Percentiles rank a stretch among this genome's conserved stretches.
Evolutionary conservation across 2,113 vertebrate species (phyloP).

Genomic region (pig (Sus scrofa)): T2T-Sscrofa CM000824.6:43797001-43797500

Average conservation of each 20-base stretch:
- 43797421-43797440: not conserved
- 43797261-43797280: slow-evolving; percentile 26
- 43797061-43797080: not conserved
- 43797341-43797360: slow-evolving; percentile 88
- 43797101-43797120: slow-evolving; percentile 41
- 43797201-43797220: slow-evolving; percentile 42
- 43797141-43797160: slow-evolving; percentile 27
- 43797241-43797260: slow-evolving; percentile 45
- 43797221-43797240: slow-evolving; percentile 51
- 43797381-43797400: slow-evolving; percentile 54
- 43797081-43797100: not conserved
- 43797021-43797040: slow-evolving; percentile 41
- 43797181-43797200: not conserved
- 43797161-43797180: slow-evolving; percentile 56
- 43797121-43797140: slow-evolving; percentile 64
- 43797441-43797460: slow-evolving; percentile 35
- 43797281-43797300: slow-evolving; percentile 56
- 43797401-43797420: slow-evolving; percentile 33
- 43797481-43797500: too few species aligned
- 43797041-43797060: slow-evolving; percentile 1
- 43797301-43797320: slow-evolving; percentile 85
- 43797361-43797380: slow-evolving; percentile 78
- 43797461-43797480: not conserved
- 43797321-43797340: slow-evolving; percentile 74
- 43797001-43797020: not conserved